phyloP scores from a whole-genome alignment of 2,888 invertebrate species.

The Xestia c-nigrum region DNA sequence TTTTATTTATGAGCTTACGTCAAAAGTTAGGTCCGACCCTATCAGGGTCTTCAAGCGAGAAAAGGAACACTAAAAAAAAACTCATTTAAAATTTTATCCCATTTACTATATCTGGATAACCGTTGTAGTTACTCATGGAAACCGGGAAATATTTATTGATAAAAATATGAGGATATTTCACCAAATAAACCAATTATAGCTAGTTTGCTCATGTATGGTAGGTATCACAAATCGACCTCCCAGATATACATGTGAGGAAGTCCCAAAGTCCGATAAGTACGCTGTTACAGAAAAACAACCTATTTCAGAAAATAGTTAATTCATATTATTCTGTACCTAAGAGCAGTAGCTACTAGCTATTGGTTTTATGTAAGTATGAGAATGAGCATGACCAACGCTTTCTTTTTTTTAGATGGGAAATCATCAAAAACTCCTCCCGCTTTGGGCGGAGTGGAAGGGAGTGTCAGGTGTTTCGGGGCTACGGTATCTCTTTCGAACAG shows the following conservation, averaged over 20 bases:
- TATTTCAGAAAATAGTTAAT: not conserved
- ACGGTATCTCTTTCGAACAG: too few relatives aligned
- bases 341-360: too few relatives aligned
- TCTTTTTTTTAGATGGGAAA: too few relatives aligned
- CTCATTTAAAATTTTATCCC: not conserved
- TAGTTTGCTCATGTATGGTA: not conserved
- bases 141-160: not conserved
- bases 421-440: too few relatives aligned
- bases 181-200: not conserved
- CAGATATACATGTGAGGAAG: not conserved
- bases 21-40: not conserved
- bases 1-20: not conserved
- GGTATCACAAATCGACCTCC: not conserved
- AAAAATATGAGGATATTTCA: not conserved
- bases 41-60: not conserved
- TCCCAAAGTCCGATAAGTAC: not conserved
- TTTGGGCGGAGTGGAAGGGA: too few relatives aligned
- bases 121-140: not conserved
- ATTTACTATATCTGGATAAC: not conserved
- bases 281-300: not conserved
- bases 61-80: not conserved
- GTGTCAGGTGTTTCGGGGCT: too few relatives aligned
- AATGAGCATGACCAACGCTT: too few relatives aligned
- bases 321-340: not conserved
- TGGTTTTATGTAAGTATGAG: too few relatives aligned